Percentiles rank a stretch among this genome's conserved stretches.
Evolutionary conservation across 1,140 invertebrate genomes (phyloP).

Genomic region (Drosophila persimilis): DNA sequence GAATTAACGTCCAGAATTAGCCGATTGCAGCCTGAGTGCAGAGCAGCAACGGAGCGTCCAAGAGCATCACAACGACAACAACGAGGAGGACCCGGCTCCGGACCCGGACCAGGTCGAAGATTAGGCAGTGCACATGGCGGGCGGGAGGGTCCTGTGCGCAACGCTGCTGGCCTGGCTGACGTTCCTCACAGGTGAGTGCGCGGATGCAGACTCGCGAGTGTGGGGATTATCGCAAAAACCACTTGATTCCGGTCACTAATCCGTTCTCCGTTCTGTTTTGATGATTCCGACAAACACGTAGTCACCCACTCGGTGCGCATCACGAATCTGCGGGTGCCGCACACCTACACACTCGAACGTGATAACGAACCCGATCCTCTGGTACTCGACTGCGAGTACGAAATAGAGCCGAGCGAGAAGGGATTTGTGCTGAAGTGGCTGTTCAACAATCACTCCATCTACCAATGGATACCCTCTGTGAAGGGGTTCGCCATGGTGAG

Average conservation of each 20-base stretch:
- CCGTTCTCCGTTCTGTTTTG: not conserved
- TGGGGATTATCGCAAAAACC: not conserved
- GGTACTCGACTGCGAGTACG: constrained; percentile 82
- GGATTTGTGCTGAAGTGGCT: constrained; percentile 83
- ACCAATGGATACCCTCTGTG: constrained; percentile 82
- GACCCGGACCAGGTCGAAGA: constrained; percentile 46
- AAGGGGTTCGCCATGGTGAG: constrained; percentile 82
- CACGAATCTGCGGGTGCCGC: constrained; percentile 80
- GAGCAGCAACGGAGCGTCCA: constrained; percentile 21
- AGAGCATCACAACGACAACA: constrained; percentile 26
- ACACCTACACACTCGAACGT: constrained; percentile 76
- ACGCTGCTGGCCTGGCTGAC: constrained; percentile 73
- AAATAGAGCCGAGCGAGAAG: constrained; percentile 71
- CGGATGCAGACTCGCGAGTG: not conserved
- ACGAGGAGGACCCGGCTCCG: constrained; percentile 18
- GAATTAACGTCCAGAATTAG: constrained; percentile 36
- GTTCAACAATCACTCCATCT: constrained; percentile 82
- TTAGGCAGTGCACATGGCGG: constrained; percentile 62
- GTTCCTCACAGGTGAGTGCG: constrained; percentile 67
- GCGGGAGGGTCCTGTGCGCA: constrained; percentile 64
- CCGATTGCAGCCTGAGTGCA: constrained; percentile 18
- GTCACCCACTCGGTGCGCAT: constrained; percentile 78
- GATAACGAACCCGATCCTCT: constrained; percentile 76
- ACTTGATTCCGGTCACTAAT: not conserved
- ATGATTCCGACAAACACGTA: constrained; percentile 8